Conservation (phyloP, 2,888 invertebrate genomes). For the Dorcus parallelipipedus region DNA sequence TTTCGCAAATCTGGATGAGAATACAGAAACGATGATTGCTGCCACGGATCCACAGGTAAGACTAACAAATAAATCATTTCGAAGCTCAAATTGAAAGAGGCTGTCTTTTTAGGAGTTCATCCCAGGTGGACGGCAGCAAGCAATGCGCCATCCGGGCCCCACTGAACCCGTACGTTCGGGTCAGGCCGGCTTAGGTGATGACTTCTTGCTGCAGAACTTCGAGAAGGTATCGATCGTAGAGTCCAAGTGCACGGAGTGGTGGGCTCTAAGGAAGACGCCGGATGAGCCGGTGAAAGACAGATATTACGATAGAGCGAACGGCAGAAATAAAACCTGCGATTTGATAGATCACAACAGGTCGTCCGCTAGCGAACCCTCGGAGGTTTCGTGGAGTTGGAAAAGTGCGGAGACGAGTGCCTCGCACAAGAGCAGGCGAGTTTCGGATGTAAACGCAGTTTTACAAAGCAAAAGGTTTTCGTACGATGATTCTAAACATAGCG, state of each 20-base stretch:
- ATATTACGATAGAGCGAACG: neutral
- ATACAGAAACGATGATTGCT: slow-evolving; percentile 80
- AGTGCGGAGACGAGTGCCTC: slow-evolving; percentile 32
- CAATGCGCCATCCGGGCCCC: slow-evolving; percentile 72
- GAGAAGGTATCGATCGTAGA: slow-evolving; percentile 75
- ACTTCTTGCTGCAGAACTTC: slow-evolving; percentile 66
- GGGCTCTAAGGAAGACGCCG: slow-evolving; percentile 52
- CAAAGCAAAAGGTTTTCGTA: slow-evolving; percentile 7
- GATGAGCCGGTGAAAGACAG: slow-evolving; percentile 2
- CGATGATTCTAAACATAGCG: slow-evolving; percentile 16
- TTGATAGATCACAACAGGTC: slow-evolving; percentile 9
- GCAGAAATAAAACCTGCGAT: neutral
- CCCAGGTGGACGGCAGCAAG: slow-evolving; percentile 82
- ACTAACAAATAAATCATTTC: neutral
- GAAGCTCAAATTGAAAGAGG: neutral
- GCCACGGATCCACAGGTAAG: slow-evolving; percentile 84
- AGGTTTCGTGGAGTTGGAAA: slow-evolving; percentile 37
- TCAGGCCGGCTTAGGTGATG: slow-evolving; percentile 19
- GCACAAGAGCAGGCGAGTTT: slow-evolving; percentile 34
- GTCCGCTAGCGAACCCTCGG: slow-evolving; percentile 29
- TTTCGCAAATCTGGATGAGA: slow-evolving; percentile 84
- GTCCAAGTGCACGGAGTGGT: slow-evolving; percentile 53
- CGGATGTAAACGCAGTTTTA: slow-evolving; percentile 33
- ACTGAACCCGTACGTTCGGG: slow-evolving; percentile 44
- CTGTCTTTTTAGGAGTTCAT: slow-evolving; percentile 67